Evolutionary conservation across 2,888 invertebrate genomes (phyloP), one percentile per base, ranked within the genome.

Genomic region (Nematopogon swammerdamellus): DNA sequence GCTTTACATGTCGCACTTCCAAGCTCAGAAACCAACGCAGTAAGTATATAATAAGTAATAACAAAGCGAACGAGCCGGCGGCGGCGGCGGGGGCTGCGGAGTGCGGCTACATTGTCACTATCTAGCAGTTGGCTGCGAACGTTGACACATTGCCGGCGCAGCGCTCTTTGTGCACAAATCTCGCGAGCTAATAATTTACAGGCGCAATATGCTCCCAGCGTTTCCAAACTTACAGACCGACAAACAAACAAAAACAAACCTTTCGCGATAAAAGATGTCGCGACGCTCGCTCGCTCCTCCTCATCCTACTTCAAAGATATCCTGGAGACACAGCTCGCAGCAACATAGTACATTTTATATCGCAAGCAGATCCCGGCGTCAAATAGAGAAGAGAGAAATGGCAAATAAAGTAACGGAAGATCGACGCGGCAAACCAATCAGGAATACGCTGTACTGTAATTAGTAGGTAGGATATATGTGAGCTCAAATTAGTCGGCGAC

Each of bases 111-210:
- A n/a, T 14, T 19, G 20, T 19, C 20, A 19, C 20, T 19, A 20
- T 18, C 44, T 18, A 44, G 44, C 44, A 19, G 18, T 19, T 69
- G 72, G 70, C 73, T 70, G 68, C 64, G 65, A 68, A 70, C 67
- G 63, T 67, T 76, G 76, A 77, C 75, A 68, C 67, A 77, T 76
- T 64, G 70, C 70, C 62, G 70, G 75, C 74, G 66, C 75, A 70
- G 67, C 68, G 70, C 75, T 36, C 36, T 75, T 73, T 76, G 72
- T 74, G 72, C 72, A 75, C 77, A 76, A 76, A 75, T 76, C 75
- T 75, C 71, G 67, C 68, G 60, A 63, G 59, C 68, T 63, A 68
- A 76, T 75, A 75, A 77, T 72, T 79, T 72, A 76, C 70, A 65
- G 64, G 65, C 68, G 69, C 74, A 72, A 71, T 74, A 72, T 75